These are phyloP conservation scores for Asbolus verrucosus DNA, from an alignment of 1,140 invertebrate genomes.

Conservation along the genomic window DNA sequence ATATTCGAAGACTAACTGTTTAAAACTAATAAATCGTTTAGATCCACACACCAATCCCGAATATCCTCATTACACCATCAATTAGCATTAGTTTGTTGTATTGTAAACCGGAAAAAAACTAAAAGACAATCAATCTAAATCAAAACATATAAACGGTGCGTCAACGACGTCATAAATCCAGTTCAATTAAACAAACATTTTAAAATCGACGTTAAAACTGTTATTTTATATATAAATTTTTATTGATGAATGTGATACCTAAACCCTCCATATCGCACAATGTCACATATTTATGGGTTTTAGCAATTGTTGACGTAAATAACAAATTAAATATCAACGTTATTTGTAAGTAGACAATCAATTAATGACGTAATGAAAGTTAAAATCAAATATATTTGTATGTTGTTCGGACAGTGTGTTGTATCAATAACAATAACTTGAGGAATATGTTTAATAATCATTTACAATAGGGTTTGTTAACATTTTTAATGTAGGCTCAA, in stretches of 20 bases:
- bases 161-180: no score
- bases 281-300: slow-evolving; percentile 35
- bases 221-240: slow-evolving; percentile 26
- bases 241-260: slow-evolving; percentile 41
- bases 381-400: slow-evolving; percentile 24
- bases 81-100: slow-evolving; percentile 10
- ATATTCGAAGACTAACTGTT: slow-evolving; percentile 42
- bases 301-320: slow-evolving; percentile 27
- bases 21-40: slow-evolving; percentile 4
- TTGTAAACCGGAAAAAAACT: slow-evolving; percentile 6
- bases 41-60: slow-evolving; percentile 1
- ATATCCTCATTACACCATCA: slow-evolving; percentile 11
- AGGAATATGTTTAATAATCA: slow-evolving; percentile 23
- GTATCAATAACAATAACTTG: slow-evolving; percentile 25
- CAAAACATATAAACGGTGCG: no score
- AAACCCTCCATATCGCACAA: slow-evolving; percentile 45
- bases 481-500: slow-evolving; percentile 31
- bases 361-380: slow-evolving; percentile 1
- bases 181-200: neutral
- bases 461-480: slow-evolving; percentile 35
- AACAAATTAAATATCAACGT: slow-evolving; percentile 32
- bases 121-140: slow-evolving; percentile 33
- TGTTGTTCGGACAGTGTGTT: slow-evolving; percentile 27
- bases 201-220: neutral
- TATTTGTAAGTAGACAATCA: slow-evolving; percentile 38